A percentile compares a stretch with the other conserved stretches of the same genome.
phyloP scores from a whole-genome alignment of 1,140 invertebrate genomes.

The Reticulitermes speratus region DNA sequence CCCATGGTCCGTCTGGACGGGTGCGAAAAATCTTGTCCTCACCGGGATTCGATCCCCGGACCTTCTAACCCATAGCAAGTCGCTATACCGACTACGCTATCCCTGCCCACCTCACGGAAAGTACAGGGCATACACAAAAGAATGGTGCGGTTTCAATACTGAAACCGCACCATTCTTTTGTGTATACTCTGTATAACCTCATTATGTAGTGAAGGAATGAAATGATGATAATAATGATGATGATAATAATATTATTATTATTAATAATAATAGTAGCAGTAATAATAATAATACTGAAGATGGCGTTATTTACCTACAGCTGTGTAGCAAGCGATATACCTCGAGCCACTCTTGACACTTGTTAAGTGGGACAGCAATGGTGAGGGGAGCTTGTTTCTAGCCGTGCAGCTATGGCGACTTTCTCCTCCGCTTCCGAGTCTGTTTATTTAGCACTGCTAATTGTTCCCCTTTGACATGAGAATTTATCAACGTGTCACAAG shows the following conservation, averaged over 20 bases:
- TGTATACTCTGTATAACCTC: no score
- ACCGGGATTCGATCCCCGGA: no score
- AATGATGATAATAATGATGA: no score
- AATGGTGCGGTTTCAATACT: no score
- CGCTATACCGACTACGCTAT: no score
- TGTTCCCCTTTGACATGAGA: not conserved
- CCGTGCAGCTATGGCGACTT: not conserved
- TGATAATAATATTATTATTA: no score
- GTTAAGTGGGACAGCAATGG: not conserved
- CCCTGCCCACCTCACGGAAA: no score
- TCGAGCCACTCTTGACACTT: not conserved
- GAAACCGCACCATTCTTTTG: not conserved
- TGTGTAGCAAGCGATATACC: not conserved
- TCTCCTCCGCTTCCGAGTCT: not conserved
- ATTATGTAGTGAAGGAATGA: no score
- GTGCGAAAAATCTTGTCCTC: no score
- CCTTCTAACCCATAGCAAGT: no score
- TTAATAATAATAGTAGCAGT: not conserved
- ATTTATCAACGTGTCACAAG: not conserved
- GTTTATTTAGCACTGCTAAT: conserved; percentile 3
- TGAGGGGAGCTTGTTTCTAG: not conserved
- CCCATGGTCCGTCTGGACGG: no score
- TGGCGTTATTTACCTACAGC: not conserved
- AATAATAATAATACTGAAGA: not conserved
- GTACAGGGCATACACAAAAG: no score